These are phyloP conservation scores for Hiodon alosoides DNA, from an alignment of 2,113 vertebrate genomes.

Conservation along the genomic window DNA sequence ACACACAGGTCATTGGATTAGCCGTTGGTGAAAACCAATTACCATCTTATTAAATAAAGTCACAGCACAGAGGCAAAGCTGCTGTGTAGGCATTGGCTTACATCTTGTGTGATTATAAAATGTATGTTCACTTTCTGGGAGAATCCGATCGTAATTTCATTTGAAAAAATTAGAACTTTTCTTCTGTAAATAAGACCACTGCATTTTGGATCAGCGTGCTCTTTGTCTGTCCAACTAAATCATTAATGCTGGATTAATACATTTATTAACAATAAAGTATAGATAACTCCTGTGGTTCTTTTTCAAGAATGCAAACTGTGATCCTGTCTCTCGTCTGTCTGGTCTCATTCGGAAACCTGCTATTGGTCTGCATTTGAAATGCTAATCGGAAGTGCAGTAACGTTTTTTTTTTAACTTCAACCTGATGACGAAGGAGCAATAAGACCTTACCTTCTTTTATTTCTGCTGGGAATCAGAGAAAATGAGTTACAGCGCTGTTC, in stretches of 20 bases:
- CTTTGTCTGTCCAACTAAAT: no score
- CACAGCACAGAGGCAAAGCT: slow-evolving; percentile 13
- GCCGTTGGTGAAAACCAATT: slow-evolving; percentile 27
- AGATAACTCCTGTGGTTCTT: no score
- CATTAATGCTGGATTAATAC: no score
- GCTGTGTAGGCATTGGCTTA: slow-evolving; percentile 3
- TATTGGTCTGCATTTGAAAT: slow-evolving; percentile 35
- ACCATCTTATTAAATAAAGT: slow-evolving; percentile 22
- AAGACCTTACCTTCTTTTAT: background rate
- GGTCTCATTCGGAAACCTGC: slow-evolving; percentile 12
- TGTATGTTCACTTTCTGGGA: background rate
- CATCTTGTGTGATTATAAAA: background rate
- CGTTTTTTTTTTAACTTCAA: background rate
- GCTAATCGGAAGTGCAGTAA: slow-evolving; percentile 33
- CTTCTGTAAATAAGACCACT: background rate
- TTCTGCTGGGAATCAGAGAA: slow-evolving; percentile 25
- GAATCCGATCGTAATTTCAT: slow-evolving; percentile 16
- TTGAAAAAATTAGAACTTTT: background rate
- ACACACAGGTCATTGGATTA: slow-evolving; percentile 28
- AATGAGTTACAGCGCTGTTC: slow-evolving; percentile 39
- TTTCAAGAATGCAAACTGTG: no score
- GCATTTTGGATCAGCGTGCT: background rate
- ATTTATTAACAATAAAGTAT: no score
- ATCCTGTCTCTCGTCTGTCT: background rate
- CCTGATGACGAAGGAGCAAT: background rate